These are phyloP conservation scores for Ganaspis brasiliensis DNA, from an alignment of 2,888 invertebrate species.

Conservation along the genomic window DNA sequence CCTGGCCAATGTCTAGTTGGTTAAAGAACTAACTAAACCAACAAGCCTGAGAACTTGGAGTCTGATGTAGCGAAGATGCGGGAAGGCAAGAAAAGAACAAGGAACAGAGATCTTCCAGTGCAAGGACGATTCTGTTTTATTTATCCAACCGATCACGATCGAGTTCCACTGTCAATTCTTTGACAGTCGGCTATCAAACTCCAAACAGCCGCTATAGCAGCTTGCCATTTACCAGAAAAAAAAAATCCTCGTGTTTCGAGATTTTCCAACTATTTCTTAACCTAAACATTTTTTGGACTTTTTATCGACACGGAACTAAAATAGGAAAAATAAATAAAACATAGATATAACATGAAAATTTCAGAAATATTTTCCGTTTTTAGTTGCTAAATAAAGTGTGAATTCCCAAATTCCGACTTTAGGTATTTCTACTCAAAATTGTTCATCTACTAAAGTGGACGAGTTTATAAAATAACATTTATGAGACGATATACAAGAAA, in stretches of 20 bases:
- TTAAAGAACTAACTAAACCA: slow-evolving; percentile 61
- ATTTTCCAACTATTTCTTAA: too few species aligned
- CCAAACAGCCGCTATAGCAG: slow-evolving; percentile 23
- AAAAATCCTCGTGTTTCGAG: too few species aligned
- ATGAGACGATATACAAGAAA: background rate
- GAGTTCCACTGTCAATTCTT: slow-evolving; percentile 42
- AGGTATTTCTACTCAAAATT: too few species aligned
- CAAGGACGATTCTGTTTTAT: slow-evolving; percentile 41
- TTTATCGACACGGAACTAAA: too few species aligned
- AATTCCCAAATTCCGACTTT: too few species aligned
- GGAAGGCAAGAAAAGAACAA: slow-evolving; percentile 29
- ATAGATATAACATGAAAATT: too few species aligned
- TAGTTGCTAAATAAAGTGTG: too few species aligned
- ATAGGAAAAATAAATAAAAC: too few species aligned
- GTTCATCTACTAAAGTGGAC: too few species aligned
- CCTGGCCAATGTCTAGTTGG: slow-evolving; percentile 43
- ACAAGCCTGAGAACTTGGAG: slow-evolving; percentile 67
- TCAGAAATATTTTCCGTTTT: too few species aligned
- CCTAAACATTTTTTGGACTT: too few species aligned
- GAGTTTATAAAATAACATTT: too few species aligned
- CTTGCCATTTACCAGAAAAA: slow-evolving; percentile 40
- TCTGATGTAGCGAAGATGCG: slow-evolving; percentile 52
- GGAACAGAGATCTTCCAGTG: slow-evolving; percentile 25
- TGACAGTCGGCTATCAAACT: slow-evolving; percentile 35
- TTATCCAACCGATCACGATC: slow-evolving; percentile 43